Percentiles rank a stretch among this genome's conserved stretches.
phyloP scores from a whole-genome alignment of 1,140 invertebrate genomes.

The Marisa cornuarietis region DNA sequence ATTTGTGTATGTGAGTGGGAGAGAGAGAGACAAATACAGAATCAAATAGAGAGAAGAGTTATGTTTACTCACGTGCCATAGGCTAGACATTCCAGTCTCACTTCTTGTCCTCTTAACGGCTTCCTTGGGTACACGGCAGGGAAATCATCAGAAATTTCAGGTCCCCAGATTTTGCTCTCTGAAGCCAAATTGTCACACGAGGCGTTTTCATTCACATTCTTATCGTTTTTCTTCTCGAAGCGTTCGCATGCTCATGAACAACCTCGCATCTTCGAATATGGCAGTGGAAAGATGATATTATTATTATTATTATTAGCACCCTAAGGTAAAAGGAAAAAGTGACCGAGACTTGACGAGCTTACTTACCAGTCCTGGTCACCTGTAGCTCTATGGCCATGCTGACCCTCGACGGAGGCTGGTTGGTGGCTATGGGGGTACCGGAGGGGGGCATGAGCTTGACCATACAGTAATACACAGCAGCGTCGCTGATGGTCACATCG shows the following conservation, averaged over 20 bases:
- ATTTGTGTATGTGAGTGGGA: too few relatives aligned
- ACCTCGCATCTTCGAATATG: too few relatives aligned
- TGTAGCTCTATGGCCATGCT: conserved; percentile 40
- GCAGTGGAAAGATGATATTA: too few relatives aligned
- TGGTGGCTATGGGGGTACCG: conserved; percentile 39
- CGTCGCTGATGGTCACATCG: conserved; percentile 35
- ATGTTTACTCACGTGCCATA: conserved; percentile 74
- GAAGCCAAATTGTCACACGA: conserved; percentile 6
- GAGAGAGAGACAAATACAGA: not conserved
- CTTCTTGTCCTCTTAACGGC: conserved; percentile 86
- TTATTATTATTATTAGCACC: too few relatives aligned
- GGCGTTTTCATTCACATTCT: not conserved
- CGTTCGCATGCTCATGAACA: too few relatives aligned
- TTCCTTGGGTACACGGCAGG: conserved; percentile 93
- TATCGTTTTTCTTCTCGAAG: too few relatives aligned
- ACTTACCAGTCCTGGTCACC: conserved; percentile 34
- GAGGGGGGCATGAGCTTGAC: conserved; percentile 41
- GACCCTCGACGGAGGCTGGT: conserved; percentile 47
- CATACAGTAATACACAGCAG: conserved; percentile 43
- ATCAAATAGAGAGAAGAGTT: not conserved
- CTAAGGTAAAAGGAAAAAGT: too few relatives aligned
- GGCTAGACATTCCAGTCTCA: conserved; percentile 91
- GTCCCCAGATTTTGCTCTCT: conserved; percentile 46
- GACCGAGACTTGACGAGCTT: too few relatives aligned
- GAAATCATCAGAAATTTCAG: conserved; percentile 84